Conservation (phyloP, 2,888 invertebrate genomes). For the Dysmachus trigonus region DNA sequence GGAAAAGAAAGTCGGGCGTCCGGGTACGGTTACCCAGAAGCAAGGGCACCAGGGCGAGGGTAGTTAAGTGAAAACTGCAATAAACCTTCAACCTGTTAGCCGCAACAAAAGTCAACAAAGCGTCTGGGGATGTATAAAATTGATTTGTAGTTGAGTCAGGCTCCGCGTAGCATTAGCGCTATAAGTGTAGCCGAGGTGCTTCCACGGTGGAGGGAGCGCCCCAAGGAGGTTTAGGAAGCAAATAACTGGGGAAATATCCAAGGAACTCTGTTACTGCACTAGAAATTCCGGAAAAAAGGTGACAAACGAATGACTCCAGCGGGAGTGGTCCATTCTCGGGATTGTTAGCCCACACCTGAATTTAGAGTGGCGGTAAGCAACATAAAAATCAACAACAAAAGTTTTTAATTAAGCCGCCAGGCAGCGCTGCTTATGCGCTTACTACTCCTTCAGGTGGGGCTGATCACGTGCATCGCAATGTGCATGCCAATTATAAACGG, state of each 20-base stretch:
- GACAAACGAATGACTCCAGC: constrained; percentile 7
- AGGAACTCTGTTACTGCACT: neutral
- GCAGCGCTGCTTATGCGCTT: neutral
- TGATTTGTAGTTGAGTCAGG: constrained; percentile 7
- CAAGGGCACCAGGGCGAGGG: neutral
- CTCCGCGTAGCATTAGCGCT: neutral
- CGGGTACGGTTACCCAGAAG: neutral
- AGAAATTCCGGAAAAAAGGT: neutral
- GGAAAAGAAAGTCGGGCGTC: neutral
- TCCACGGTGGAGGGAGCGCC: neutral
- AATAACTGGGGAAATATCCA: neutral
- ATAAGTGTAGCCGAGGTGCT: neutral
- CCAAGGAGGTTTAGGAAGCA: neutral
- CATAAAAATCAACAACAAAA: neutral
- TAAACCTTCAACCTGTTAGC: constrained; percentile 32
- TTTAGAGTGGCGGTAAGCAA: neutral
- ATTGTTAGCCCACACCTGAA: neutral
- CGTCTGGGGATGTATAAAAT: constrained; percentile 25
- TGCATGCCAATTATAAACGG: neutral
- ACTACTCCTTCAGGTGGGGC: neutral
- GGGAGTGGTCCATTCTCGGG: neutral
- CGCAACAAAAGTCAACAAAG: constrained; percentile 18
- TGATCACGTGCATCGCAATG: neutral
- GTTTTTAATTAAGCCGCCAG: constrained; percentile 3
- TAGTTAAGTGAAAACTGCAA: constrained; percentile 17